Percentiles rank a stretch among this genome's conserved stretches.
phyloP scores from a whole-genome alignment of 2,113 vertebrate species.

The Brachyhypopomus occidentalis region DNA sequence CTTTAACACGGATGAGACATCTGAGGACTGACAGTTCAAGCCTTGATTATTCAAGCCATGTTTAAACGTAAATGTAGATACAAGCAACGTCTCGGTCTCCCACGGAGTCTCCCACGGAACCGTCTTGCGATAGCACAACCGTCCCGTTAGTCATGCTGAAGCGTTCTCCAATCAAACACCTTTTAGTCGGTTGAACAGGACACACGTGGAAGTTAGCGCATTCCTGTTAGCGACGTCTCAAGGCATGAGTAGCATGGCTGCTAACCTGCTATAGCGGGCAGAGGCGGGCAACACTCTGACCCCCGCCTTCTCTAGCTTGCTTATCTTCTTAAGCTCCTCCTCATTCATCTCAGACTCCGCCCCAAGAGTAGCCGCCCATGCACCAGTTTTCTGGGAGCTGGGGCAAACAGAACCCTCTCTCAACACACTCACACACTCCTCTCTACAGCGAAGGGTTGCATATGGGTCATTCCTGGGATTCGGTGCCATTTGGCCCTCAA shows the following conservation, averaged over 20 bases:
- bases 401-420: constrained; percentile 27
- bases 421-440: constrained; percentile 33
- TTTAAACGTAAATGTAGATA: too few relatives aligned
- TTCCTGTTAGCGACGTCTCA: constrained; percentile 14
- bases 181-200: not conserved
- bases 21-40: too few relatives aligned
- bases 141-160: not conserved
- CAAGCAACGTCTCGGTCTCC: too few relatives aligned
- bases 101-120: not conserved
- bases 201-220: not conserved
- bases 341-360: constrained; percentile 60
- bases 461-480: too few relatives aligned
- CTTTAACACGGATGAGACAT: too few relatives aligned
- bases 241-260: constrained; percentile 19
- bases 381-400: constrained; percentile 62
- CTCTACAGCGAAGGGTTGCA: constrained; percentile 27
- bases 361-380: constrained; percentile 55
- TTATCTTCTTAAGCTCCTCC: constrained; percentile 77
- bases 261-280: constrained; percentile 90
- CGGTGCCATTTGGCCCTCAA: too few relatives aligned
- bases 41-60: not conserved
- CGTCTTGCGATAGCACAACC: not conserved
- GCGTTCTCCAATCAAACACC: not conserved
- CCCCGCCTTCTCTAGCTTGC: constrained; percentile 84
- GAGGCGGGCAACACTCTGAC: constrained; percentile 89